Percentiles rank a stretch among this genome's conserved stretches.
phyloP scores from a whole-genome alignment of 2,797 vertebrate genomes.

The Euthynnus affinis region DNA sequence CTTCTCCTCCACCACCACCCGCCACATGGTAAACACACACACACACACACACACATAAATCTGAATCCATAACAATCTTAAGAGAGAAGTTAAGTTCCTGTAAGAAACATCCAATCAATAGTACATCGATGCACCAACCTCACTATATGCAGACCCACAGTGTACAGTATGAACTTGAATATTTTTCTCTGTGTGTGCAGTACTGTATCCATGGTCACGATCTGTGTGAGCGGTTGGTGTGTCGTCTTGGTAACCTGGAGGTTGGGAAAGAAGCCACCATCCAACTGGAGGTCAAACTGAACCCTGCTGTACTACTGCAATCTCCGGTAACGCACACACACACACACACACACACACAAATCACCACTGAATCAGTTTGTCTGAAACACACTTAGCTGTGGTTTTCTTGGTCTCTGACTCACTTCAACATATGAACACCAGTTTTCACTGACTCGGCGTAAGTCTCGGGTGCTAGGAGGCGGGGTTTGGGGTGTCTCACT shows the following conservation, averaged over 20 bases:
- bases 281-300: slow-evolving; percentile 89
- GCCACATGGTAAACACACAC: slow-evolving; percentile 86
- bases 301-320: slow-evolving; percentile 90
- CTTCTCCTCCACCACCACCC: slow-evolving; percentile 88
- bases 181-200: slow-evolving; percentile 70
- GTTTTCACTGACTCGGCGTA: too few relatives aligned
- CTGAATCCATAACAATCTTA: too few relatives aligned
- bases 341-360: not conserved
- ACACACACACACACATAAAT: not conserved
- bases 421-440: too few relatives aligned
- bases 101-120: too few relatives aligned
- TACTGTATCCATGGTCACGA: slow-evolving; percentile 88
- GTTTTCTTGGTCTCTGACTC: too few relatives aligned
- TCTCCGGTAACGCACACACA: slow-evolving; percentile 80
- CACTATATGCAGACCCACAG: not conserved
- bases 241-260: slow-evolving; percentile 92
- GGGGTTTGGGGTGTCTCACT: too few relatives aligned
- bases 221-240: slow-evolving; percentile 89
- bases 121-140: not conserved
- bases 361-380: not conserved
- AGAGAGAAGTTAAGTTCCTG: too few relatives aligned
- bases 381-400: not conserved
- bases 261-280: slow-evolving; percentile 89
- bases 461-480: too few relatives aligned
- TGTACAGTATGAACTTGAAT: not conserved